Conservation (phyloP, 1,140 invertebrate species). For the Drosophila obscura region DNA sequence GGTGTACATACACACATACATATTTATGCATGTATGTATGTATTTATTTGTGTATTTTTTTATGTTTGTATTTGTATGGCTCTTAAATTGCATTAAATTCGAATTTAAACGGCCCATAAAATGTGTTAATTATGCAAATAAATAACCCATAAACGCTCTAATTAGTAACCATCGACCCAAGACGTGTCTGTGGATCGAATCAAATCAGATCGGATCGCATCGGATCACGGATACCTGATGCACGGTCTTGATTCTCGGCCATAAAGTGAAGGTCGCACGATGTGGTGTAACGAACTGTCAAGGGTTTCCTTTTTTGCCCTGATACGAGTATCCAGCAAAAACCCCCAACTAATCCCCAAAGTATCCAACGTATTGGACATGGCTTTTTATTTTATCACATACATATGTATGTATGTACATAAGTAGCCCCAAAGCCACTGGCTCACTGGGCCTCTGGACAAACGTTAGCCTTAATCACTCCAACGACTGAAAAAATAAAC, state of each 20-base stretch:
- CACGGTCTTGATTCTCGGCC: background rate
- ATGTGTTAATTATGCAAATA: constrained; percentile 69
- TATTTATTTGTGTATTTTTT: constrained; percentile 48
- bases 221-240: background rate
- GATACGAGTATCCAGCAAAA: background rate
- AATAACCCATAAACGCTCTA: constrained; percentile 77
- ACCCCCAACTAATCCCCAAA: constrained; percentile 20
- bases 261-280: background rate
- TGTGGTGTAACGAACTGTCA: constrained; percentile 4
- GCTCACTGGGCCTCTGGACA: constrained; percentile 2
- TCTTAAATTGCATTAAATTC: constrained; percentile 75
- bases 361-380: background rate
- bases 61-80: constrained; percentile 60
- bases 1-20: constrained; percentile 8
- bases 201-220: constrained; percentile 18
- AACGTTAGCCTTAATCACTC: constrained; percentile 40
- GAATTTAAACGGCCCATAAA: constrained; percentile 76
- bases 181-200: constrained; percentile 49
- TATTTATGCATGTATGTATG: constrained; percentile 4
- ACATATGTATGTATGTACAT: constrained; percentile 16
- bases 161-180: constrained; percentile 68
- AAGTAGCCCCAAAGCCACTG: constrained; percentile 16
- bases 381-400: constrained; percentile 4
- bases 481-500: constrained; percentile 20
- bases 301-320: background rate